Percentiles rank a stretch among this genome's conserved stretches.
Conservation (phyloP, 2,888 invertebrate genomes). For the Cylindroiulus punctatus region DNA sequence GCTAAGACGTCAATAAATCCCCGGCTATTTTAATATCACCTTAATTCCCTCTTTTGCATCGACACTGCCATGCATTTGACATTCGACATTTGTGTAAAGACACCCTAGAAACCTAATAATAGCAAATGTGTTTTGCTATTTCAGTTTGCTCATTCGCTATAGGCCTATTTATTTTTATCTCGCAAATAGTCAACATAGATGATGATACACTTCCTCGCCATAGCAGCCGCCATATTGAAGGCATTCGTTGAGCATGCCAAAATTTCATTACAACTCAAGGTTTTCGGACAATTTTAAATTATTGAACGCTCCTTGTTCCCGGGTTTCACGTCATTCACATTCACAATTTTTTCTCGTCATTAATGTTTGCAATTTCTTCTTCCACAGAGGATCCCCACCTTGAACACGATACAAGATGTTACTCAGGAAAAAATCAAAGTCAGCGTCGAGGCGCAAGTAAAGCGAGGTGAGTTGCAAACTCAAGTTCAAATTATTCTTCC, state of each 20-base stretch:
- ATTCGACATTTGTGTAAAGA: conserved; percentile 20
- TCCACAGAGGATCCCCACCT: conserved; percentile 26
- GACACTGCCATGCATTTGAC: conserved; percentile 29
- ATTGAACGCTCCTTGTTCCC: background rate
- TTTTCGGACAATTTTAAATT: background rate
- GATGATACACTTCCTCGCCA: background rate
- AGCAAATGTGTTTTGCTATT: conserved; percentile 26
- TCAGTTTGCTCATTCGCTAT: conserved; percentile 19
- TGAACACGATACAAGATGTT: conserved; percentile 4
- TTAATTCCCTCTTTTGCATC: background rate
- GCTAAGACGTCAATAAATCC: background rate
- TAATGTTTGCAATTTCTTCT: conserved; percentile 9
- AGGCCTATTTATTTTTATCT: conserved; percentile 42
- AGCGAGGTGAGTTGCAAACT: conserved; percentile 7
- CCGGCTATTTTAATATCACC: background rate
- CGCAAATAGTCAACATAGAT: conserved; percentile 27
- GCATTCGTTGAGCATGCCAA: background rate
- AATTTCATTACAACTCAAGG: background rate
- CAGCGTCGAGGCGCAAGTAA: conserved; percentile 44
- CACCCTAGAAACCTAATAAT: conserved; percentile 38
- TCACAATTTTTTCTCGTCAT: background rate
- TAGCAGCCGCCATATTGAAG: background rate
- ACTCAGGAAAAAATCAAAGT: conserved; percentile 46
- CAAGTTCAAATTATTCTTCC: background rate
- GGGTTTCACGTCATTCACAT: background rate